Percentiles rank a stretch among this genome's conserved stretches.
These are phyloP conservation scores for Pararge aegeria DNA, from an alignment of 1,140 invertebrate species.

Conservation along the genomic window DNA sequence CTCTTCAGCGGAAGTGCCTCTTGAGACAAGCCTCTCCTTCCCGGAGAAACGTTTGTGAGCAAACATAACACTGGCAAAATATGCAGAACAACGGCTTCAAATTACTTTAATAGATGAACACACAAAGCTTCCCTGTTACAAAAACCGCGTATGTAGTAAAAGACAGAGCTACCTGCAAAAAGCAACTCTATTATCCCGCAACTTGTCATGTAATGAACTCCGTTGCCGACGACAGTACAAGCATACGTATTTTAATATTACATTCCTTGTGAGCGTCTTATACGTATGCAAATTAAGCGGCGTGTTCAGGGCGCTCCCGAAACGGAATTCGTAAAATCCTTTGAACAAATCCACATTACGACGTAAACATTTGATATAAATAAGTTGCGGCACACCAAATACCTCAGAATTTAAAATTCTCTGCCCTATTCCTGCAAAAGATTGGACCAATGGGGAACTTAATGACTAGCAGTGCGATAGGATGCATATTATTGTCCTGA, in stretches of 20 bases:
- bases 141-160: conserved; percentile 16
- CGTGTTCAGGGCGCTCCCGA: conserved; percentile 26
- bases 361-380: conserved; percentile 12
- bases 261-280: conserved; percentile 35
- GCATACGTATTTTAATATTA: conserved; percentile 35
- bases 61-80: conserved; percentile 62
- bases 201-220: conserved; percentile 35
- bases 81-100: conserved; percentile 58
- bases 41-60: conserved; percentile 56
- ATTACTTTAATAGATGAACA: conserved; percentile 52
- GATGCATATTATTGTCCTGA: too few relatives aligned
- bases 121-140: conserved; percentile 19
- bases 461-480: too few relatives aligned
- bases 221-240: conserved; percentile 27
- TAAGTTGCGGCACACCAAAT: not conserved
- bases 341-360: conserved; percentile 26
- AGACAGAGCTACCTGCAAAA: conserved; percentile 22
- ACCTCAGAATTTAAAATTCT: not conserved
- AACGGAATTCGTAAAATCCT: conserved; percentile 32
- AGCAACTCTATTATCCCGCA: conserved; percentile 24
- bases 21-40: conserved; percentile 61
- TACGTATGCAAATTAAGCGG: conserved; percentile 36
- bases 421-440: not conserved
- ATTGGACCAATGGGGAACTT: too few relatives aligned
- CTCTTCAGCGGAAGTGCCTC: conserved; percentile 52